Conservation (phyloP, 2,113 vertebrate genomes). For the Upupa epops region DNA sequence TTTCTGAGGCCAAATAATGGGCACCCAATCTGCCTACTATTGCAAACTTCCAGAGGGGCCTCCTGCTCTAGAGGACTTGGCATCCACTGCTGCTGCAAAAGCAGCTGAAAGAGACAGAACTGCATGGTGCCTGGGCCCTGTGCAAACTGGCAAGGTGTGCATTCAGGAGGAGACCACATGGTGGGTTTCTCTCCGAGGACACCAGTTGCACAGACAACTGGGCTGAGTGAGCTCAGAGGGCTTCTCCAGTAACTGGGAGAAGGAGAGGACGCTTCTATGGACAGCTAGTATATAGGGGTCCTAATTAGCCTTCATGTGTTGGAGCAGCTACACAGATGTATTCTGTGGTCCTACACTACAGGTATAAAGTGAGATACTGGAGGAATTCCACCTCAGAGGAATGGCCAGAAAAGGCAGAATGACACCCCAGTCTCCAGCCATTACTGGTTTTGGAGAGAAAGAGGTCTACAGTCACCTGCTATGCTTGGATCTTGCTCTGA, state of each 20-base stretch:
- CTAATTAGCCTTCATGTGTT: neutral
- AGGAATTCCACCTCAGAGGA: neutral
- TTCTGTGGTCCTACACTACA: neutral
- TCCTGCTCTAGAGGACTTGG: neutral
- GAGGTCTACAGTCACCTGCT: neutral
- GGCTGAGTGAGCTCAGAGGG: too few relatives aligned
- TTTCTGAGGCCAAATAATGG: neutral
- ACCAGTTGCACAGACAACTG: fast-evolving
- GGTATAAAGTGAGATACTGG: neutral
- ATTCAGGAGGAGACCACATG: neutral
- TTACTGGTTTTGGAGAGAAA: neutral
- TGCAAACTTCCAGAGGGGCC: neutral
- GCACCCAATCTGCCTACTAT: neutral
- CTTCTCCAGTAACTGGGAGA: too few relatives aligned
- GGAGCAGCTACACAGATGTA: neutral
- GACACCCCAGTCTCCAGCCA: neutral
- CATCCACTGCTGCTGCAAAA: fast-evolving
- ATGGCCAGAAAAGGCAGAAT: neutral
- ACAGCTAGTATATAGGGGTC: neutral
- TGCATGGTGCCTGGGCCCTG: fast-evolving
- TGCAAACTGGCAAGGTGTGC: neutral
- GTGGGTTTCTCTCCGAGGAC: neutral
- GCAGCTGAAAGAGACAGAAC: neutral
- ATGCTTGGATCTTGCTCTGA: neutral
- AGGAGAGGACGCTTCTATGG: neutral